Percentiles rank a stretch among this genome's conserved stretches.
Evolutionary conservation across 2,113 vertebrate species (phyloP).

Genomic region (Eretmochelys imbricata): DNA sequence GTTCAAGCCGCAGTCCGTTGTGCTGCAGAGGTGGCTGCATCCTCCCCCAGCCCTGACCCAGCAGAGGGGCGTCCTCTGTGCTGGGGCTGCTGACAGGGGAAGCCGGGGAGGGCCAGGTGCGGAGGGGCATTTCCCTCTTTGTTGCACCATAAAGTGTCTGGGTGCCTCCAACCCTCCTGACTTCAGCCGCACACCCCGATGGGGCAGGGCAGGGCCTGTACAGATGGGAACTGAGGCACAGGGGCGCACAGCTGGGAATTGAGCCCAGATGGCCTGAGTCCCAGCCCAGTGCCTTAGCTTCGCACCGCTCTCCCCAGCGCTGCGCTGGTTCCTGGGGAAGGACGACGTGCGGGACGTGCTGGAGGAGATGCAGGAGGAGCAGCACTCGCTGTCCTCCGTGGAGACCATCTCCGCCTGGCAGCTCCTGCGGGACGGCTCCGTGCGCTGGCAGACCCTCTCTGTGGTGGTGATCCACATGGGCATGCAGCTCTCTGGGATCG

Average conservation of each 20-base stretch:
- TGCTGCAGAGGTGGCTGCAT: no score
- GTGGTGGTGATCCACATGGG: slow-evolving; percentile 86
- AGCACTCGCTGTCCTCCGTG: slow-evolving; percentile 81
- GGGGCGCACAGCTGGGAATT: not conserved
- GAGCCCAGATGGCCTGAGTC: not conserved
- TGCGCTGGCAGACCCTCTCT: slow-evolving; percentile 88
- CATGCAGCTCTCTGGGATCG: slow-evolving; percentile 93
- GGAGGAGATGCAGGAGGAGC: slow-evolving; percentile 90
- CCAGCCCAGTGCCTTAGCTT: not conserved
- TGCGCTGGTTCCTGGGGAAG: slow-evolving; percentile 81
- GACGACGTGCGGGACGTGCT: slow-evolving; percentile 82
- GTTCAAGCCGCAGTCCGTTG: no score
- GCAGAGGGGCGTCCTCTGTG: no score
- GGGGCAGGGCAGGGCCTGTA: no score
- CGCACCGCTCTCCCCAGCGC: slow-evolving; percentile 59
- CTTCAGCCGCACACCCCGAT: no score
- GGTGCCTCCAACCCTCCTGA: not conserved
- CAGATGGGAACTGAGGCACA: not conserved
- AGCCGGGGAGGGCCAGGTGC: no score
- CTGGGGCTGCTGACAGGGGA: no score
- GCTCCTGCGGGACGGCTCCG: slow-evolving; percentile 79
- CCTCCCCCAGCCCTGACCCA: no score
- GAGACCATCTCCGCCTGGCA: slow-evolving; percentile 78
- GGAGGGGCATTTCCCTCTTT: accelerated
- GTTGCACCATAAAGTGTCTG: not conserved